phyloP scores from a whole-genome alignment of 2,888 invertebrate species.

The Xiphydria camelus region DNA sequence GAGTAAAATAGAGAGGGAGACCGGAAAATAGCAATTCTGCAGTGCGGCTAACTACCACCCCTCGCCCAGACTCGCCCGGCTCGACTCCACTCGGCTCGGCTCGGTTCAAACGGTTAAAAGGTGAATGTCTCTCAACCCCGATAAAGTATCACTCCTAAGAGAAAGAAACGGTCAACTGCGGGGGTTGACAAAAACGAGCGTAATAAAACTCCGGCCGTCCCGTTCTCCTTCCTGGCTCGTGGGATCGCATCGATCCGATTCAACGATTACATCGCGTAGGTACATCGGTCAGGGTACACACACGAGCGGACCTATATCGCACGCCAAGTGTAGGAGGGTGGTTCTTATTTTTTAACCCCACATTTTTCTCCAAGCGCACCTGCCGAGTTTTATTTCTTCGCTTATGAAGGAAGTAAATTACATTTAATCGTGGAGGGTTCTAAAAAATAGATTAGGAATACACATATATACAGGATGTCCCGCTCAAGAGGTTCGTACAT shows the following conservation, averaged over 20 bases:
- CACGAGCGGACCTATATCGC: too few relatives aligned
- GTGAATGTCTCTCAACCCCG: conserved; percentile 16
- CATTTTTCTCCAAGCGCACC: too few relatives aligned
- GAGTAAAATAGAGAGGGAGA: conserved; percentile 38
- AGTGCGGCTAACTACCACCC: conserved; percentile 40
- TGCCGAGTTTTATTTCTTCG: too few relatives aligned
- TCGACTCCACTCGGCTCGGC: conserved; percentile 12
- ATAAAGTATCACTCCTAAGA: conserved; percentile 48
- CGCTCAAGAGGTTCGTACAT: too few relatives aligned
- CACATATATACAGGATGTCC: too few relatives aligned
- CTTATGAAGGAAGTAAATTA: too few relatives aligned
- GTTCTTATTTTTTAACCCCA: too few relatives aligned
- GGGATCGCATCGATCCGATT: conserved; percentile 27
- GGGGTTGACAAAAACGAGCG: conserved; percentile 45
- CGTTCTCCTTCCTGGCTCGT: conserved; percentile 2
- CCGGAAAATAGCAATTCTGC: conserved; percentile 51
- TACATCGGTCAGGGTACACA: too few relatives aligned
- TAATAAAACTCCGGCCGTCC: conserved; percentile 41
- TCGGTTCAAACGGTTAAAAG: conserved; percentile 27
- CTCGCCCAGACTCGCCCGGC: conserved; percentile 8
- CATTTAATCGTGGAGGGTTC: too few relatives aligned
- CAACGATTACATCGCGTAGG: conserved; percentile 29
- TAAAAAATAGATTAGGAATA: too few relatives aligned
- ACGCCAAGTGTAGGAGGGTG: too few relatives aligned
- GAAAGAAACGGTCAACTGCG: conserved; percentile 39